Conservation (phyloP, 2,888 invertebrate species). For the Drosophila basisetae region DNA sequence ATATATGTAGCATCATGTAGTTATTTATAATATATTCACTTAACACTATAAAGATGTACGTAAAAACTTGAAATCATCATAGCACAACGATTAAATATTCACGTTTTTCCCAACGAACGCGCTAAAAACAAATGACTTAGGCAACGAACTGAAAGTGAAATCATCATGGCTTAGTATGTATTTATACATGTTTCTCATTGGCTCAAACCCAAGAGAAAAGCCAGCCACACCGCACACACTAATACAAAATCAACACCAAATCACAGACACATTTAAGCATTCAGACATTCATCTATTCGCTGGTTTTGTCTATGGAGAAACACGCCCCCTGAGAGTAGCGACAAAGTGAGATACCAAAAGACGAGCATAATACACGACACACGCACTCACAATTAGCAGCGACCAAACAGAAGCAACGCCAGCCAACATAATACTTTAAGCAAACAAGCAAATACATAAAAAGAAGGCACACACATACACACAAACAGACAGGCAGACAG, state of each 20-base stretch:
- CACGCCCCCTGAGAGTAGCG: slow-evolving; percentile 69
- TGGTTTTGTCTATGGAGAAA: slow-evolving; percentile 41
- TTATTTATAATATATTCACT: background rate
- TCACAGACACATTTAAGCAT: slow-evolving; percentile 27
- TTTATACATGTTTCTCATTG: slow-evolving; percentile 58
- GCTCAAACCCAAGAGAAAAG: slow-evolving; percentile 44
- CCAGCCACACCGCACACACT: slow-evolving; percentile 1
- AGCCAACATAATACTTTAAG: slow-evolving; percentile 38
- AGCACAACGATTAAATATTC: background rate
- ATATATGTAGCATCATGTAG: background rate
- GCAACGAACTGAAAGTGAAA: slow-evolving; percentile 59
- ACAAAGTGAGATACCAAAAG: slow-evolving; percentile 75
- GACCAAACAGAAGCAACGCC: slow-evolving; percentile 37
- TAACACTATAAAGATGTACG: background rate
- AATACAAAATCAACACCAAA: background rate
- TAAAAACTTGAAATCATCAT: background rate
- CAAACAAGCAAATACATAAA: slow-evolving; percentile 28
- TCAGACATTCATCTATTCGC: slow-evolving; percentile 52
- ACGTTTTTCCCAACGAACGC: background rate
- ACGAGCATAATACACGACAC: slow-evolving; percentile 59
- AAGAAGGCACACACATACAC: slow-evolving; percentile 24
- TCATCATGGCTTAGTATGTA: slow-evolving; percentile 36
- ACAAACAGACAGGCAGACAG: slow-evolving; percentile 10
- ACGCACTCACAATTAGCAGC: slow-evolving; percentile 69
- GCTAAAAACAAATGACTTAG: slow-evolving; percentile 49